phyloP scores from a whole-genome alignment of 2,888 invertebrate genomes.

The Euclidia mi region DNA sequence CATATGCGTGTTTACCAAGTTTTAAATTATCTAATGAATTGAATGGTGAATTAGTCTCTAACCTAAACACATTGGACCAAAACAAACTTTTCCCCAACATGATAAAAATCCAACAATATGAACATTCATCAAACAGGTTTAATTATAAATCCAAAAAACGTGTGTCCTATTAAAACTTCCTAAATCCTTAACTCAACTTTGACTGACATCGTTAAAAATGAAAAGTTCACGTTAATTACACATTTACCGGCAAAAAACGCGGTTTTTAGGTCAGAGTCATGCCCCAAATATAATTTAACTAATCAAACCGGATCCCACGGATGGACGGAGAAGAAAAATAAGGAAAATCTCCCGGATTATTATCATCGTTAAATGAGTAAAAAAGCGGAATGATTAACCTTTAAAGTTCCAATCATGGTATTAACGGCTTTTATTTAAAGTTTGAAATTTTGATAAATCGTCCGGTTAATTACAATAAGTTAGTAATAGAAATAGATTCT shows the following conservation, averaged over 20 bases:
- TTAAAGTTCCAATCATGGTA: neutral
- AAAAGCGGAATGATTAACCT: neutral
- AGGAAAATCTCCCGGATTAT: neutral
- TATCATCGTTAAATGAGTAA: neutral
- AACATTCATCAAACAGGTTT: too few species aligned
- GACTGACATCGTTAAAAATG: conserved; percentile 12
- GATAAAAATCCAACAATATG: too few species aligned
- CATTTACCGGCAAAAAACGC: conserved; percentile 9
- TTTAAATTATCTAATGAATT: too few species aligned
- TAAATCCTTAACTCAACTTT: conserved; percentile 4
- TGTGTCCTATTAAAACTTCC: conserved; percentile 8
- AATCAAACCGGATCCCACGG: conserved; percentile 6
- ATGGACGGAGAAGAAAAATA: conserved; percentile 1
- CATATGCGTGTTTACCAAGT: too few species aligned
- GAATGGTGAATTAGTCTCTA: too few species aligned
- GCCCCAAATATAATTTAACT: conserved; percentile 17
- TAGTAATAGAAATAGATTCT: too few species aligned
- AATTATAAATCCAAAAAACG: neutral
- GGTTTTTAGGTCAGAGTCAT: conserved; percentile 19
- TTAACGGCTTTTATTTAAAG: neutral
- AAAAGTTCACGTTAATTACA: conserved; percentile 11
- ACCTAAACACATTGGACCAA: too few species aligned
- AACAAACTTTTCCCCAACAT: too few species aligned
- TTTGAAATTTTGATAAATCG: too few species aligned
- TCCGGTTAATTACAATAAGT: too few species aligned